Evolutionary conservation across 2,797 vertebrate species (phyloP), one percentile per base, ranked within the genome.

Genomic region (Sus cebifrons): DNA sequence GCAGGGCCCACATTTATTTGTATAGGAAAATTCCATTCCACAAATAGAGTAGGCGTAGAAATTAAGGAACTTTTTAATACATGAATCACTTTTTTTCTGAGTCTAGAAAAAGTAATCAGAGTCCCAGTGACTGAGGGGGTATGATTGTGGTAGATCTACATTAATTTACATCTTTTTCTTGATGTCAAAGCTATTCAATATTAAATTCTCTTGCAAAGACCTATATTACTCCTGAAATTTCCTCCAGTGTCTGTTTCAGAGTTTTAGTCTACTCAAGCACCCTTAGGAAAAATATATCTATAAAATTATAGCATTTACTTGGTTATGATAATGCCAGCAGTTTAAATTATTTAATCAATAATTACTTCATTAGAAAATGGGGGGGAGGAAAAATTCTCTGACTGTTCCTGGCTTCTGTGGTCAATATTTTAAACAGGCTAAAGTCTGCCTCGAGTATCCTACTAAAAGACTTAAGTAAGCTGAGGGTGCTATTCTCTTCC

Each of bases 21-120:
- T 78, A 89, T 40, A 78, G 96, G 84, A 98, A 98, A 97, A 97
- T 98, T 97, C 96, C 96, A 89, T 85, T 92, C 56, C 29, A 62
- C 78, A 96, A 93, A 95, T 65, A 94, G 82, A 88, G 36, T 62
- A 64, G 68, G 40, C 60, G 56, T 67, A 94, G 82, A 96, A 96
- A 96, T 73, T 89, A 95, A 92, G 65, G 77, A 49, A 79, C 9
- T 81, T 96, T 83, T 89, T 44, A 81, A 89, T 84, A 78, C 2
- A 54, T 17, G 3, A 23, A 70, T 68, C 86, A 74, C 17, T 84
- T 84, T 85, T 49, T 68, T 68, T 52, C 20, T 75, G 17, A 81
- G 44, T 75, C n/a, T 68, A 78, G 36, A 83, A 93, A 62, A 96
- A 85, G 23, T 95, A 81, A 87, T 25, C 52, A 85, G n/a, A 65